Base-by-base conservation (phyloP, 2,113 vertebrate species). In the Apeltes quadracus region DNA sequence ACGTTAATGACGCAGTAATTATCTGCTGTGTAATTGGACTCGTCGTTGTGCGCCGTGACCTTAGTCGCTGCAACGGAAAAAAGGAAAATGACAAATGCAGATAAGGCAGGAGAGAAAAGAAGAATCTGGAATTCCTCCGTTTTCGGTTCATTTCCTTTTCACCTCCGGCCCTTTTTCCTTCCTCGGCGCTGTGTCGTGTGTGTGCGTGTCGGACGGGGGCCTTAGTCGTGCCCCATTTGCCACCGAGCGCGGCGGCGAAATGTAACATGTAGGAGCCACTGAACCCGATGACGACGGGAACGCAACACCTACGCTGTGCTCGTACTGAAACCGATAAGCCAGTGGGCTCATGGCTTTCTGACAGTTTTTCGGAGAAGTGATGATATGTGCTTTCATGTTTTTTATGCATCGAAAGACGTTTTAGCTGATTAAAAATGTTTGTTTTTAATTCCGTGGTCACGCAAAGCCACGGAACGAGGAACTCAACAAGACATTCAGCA, bases 1-100 rank as follows among this genome's bases (percentile, higher is more conserved):
- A 76, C 59, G 75, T 75, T 79, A 64, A 84, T 78, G 69, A 59
- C 78, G 67, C 54, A 50, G 56, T 87, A 54, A 84, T 85, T 78
- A 62, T 78, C 69, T 18, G 3, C 50, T 2, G 36, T 79, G 54
- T 54, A 64, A 77, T 61, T 62, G 25, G 10, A 74, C 29, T 59
- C 22, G 20, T 72, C 69, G 67, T 76, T 76, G 62, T 70, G 65
- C 54, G 69, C 72, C 70, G 63, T 70, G 66, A 82, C 70, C 65
- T 25, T 48, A 66, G 29, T 70, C 23, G 69, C 50, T 23, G 55
- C 46, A 56, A 34, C 67, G 78, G 55, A 56, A 43, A 56, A 43
- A 66, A 66, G 46, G 78, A 16, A 44, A 75, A 72, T 62, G 57
- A 63, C 54, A 39, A 55, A 23, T 2, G 32, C 32, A 34, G 32